Evolutionary conservation across 2,888 invertebrate species (phyloP), one percentile per base, ranked within the genome.

Genomic region (Sialis fuliginosa): DNA sequence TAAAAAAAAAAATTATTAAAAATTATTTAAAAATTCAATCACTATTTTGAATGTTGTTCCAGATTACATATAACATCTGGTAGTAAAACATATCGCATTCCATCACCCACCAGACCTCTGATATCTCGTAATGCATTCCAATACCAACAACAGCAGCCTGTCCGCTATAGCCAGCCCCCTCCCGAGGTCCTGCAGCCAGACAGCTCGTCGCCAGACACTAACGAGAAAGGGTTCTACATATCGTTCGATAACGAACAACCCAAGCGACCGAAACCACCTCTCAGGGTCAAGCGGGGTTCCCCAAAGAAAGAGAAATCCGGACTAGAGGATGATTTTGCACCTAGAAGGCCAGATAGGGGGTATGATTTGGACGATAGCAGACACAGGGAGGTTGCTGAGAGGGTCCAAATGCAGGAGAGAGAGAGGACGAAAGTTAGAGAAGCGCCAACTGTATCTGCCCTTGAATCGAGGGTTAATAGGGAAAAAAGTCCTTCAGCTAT

Each of bases 161-260:
- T 58, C 49, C 67, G 61, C 49, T 58, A 37, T 54, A 66, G 54
- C 55, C 68, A 62, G 52, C 58, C 44, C 54, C 60, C 47, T 53
- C 59, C 44, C 30, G 46, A 54, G 32, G 64, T 65, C 46, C 62
- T 61, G 54, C n/a, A n/a, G 5, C 5, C 37, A 10, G 32, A 43
- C 33, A 43, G 10, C n/a, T 62, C 66, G 35, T 72, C 71, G 53
- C 59, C 66, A 5, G 63, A 10, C 10, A 34, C 63, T 8, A 71
- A 68, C 50, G 84, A 87, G 61, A 86, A 88, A 63, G 87, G 88
- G 33, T 95, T 95, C 68, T 93, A 93, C 64, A 89, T 95, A 60
- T 87, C 90, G 45, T 91, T 95, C 62, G 91, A 91, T 61, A 81
- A 85, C 61, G 87, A 87, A 48, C 80, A 81, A 56, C 89, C 90